phyloP scores from a whole-genome alignment of 2,113 vertebrate genomes.

The Crotalus viridis region DNA sequence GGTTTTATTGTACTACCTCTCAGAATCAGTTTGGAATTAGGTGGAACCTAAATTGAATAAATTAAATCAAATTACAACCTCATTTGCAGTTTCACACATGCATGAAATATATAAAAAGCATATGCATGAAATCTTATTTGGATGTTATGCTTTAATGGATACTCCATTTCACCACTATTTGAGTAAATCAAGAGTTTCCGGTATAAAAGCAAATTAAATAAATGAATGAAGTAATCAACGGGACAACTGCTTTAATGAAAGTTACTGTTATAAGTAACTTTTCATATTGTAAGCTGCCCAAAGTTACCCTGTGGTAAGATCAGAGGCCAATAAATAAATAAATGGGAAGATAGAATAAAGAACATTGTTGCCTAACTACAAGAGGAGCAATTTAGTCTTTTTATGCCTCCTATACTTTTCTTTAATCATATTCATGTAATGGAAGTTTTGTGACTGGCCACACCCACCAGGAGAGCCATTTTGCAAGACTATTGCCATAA shows the following conservation, averaged over 20 bases:
- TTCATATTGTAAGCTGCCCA: not conserved
- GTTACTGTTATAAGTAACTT: not conserved
- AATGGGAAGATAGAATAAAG: too few species aligned
- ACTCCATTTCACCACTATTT: not conserved
- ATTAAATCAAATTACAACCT: not conserved
- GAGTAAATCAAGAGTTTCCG: not conserved
- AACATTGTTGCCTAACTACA: too few species aligned
- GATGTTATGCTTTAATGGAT: not conserved
- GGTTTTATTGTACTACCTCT: not conserved
- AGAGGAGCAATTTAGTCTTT: too few species aligned
- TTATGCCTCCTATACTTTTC: too few species aligned
- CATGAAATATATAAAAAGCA: not conserved
- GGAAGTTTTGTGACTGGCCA: too few species aligned
- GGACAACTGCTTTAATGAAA: not conserved
- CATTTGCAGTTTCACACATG: not conserved
- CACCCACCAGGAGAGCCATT: not conserved
- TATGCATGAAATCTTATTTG: not conserved
- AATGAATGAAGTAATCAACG: not conserved
- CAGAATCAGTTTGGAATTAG: not conserved
- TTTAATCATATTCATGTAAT: too few species aligned
- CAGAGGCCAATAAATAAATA: too few species aligned
- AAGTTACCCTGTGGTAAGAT: too few species aligned
- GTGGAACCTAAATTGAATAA: not conserved
- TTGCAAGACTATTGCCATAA: not conserved
- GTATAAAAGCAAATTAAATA: not conserved